A percentile compares a stretch with the other conserved stretches of the same genome.
Conservation (phyloP, 2,888 invertebrate genomes). For the Electrophaes corylata region DNA sequence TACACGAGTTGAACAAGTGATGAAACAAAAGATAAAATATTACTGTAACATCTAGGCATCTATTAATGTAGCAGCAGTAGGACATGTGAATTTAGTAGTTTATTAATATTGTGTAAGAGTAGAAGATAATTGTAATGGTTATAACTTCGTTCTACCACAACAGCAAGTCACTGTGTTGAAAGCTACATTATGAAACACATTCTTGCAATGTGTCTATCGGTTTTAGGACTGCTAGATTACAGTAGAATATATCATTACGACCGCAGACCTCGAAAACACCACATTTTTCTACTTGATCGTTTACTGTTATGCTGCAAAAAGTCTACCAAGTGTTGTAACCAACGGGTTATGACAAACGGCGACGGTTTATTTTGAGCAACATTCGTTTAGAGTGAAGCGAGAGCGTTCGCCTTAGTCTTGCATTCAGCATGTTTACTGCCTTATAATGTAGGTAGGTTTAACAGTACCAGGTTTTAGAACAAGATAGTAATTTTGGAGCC, state of each 20-base stretch:
- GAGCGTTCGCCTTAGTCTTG: too few species aligned
- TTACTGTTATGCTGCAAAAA: background rate
- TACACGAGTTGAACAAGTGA: constrained; percentile 4
- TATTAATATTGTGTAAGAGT: background rate
- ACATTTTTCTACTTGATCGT: background rate
- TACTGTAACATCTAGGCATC: constrained; percentile 4
- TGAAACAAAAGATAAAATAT: constrained; percentile 1
- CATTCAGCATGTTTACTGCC: too few species aligned
- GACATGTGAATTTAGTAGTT: background rate
- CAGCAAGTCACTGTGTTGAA: background rate
- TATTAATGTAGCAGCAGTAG: background rate
- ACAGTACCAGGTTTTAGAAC: too few species aligned
- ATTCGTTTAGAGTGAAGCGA: too few species aligned
- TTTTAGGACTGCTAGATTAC: background rate
- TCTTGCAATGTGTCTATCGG: background rate
- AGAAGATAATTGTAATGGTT: constrained; percentile 2
- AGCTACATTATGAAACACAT: background rate
- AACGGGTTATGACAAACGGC: too few species aligned
- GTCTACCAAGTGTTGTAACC: too few species aligned
- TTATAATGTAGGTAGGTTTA: too few species aligned
- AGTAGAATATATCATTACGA: constrained; percentile 11
- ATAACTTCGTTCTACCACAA: background rate
- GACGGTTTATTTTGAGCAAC: too few species aligned
- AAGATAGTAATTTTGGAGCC: too few species aligned
- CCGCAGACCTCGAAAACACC: background rate